Base-by-base conservation (phyloP, 2,797 vertebrate species). In the Sylvia borin region DNA sequence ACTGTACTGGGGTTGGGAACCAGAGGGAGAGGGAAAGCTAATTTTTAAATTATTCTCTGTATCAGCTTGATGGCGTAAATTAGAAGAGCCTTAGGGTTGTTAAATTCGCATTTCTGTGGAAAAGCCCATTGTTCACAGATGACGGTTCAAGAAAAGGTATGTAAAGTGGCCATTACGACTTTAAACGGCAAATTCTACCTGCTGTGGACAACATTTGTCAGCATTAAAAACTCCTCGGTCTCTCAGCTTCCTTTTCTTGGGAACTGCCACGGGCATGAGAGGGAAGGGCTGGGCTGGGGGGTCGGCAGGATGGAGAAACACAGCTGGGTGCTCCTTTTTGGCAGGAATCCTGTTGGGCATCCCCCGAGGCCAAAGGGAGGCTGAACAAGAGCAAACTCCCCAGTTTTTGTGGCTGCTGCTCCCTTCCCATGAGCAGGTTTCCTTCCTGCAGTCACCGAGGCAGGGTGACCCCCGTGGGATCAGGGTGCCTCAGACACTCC, bases 171-270 rank as follows among this genome's bases (percentile, higher is more conserved):
- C 85, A 81, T 93, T 90, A 90, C 2, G 5, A 62, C 58, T 83
- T 68, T 72, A 86, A 57, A 58, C 4, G 2, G 61, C 79, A 88
- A 92, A 88, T 94, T 93, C 66, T 90, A 93, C 51, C 82, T 90
- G 74, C 82, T 75, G 58, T 32, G n/a, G 92, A 73, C 53, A 88
- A 57, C 68, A 68, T 93, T 80, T 86, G 54, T 92, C 91, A 95
- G 54, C 68, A 43, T 94, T 92, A 84, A 90, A 86, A 85, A 51
- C 47, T 51, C 73, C 51, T 66, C 36, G 25, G 22, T 65, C 34
- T 83, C 75, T 80, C 85, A 62, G 62, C 19, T 75, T 83, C 42
- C 26, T 83, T 90, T 90, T 61, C 47, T 29, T 62, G 38, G 34
- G 81, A 88, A 19, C 20, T 72, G 54, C 65, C 1, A 0, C 2